These are phyloP conservation scores for Tachina lurida DNA, from an alignment of 2,888 invertebrate genomes.

Conservation along the genomic window DNA sequence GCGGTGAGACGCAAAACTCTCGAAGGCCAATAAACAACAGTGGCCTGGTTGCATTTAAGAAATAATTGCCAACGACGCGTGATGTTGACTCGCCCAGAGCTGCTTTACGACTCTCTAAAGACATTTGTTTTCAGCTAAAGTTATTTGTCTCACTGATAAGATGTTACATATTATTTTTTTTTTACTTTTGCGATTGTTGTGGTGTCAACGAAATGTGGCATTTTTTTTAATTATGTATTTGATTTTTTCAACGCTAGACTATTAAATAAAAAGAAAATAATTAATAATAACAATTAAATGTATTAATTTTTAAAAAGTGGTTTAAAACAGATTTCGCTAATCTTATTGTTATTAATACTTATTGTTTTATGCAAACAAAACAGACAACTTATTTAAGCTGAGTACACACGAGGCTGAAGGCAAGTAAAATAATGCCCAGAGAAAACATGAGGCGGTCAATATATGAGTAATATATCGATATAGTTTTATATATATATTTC, in stretches of 20 bases:
- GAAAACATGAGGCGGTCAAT: too few relatives aligned
- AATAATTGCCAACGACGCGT: too few relatives aligned
- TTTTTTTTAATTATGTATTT: neutral
- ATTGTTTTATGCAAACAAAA: neutral
- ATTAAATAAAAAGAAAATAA: neutral
- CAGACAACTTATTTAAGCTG: neutral
- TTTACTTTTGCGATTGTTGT: neutral
- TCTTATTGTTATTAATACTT: neutral
- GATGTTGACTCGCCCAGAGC: too few relatives aligned
- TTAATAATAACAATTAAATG: conserved; percentile 26
- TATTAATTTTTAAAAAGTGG: conserved; percentile 1
- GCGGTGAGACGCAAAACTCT: too few relatives aligned
- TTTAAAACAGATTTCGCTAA: neutral
- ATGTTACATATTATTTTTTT: neutral
- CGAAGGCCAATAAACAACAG: too few relatives aligned
- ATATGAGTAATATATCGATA: too few relatives aligned
- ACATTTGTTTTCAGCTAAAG: neutral
- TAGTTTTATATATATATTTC: too few relatives aligned
- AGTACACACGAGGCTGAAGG: neutral
- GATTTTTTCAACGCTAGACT: neutral
- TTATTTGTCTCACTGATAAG: neutral
- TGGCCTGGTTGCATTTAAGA: too few relatives aligned
- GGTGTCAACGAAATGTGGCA: neutral
- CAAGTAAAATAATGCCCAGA: too few relatives aligned
- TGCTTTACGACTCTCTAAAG: too few relatives aligned